Percentiles rank a stretch among this genome's conserved stretches.
These are phyloP conservation scores for Mechanitis mazaeus DNA, from an alignment of 2,888 invertebrate species.

Conservation along the genomic window DNA sequence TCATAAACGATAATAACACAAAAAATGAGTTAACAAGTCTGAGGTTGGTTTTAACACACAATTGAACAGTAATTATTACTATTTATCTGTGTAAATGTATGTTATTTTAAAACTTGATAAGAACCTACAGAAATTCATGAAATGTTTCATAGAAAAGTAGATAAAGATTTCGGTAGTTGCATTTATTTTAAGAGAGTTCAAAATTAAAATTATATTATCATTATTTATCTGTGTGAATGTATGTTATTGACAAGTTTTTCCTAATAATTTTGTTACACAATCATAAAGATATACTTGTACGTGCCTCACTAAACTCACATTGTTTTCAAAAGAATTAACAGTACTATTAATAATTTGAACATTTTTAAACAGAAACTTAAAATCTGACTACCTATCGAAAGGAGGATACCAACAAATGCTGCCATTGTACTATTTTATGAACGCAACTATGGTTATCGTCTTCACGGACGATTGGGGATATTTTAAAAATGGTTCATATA, in stretches of 20 bases:
- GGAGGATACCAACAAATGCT: conserved; percentile 37
- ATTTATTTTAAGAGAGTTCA: too few relatives aligned
- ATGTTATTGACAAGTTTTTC: too few relatives aligned
- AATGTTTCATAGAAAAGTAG: too few relatives aligned
- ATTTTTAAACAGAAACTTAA: background rate
- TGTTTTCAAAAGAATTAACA: background rate
- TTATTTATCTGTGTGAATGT: too few relatives aligned
- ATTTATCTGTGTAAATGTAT: too few relatives aligned
- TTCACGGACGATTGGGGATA: conserved; percentile 55
- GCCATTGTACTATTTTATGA: conserved; percentile 48
- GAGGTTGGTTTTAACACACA: conserved; percentile 30
- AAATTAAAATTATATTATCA: too few relatives aligned
- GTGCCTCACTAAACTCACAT: too few relatives aligned
- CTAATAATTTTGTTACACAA: too few relatives aligned
- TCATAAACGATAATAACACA: conserved; percentile 40
- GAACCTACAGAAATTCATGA: too few relatives aligned
- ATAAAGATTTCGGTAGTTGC: too few relatives aligned
- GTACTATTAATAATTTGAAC: background rate
- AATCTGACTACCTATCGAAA: conserved; percentile 34
- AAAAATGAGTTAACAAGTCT: conserved; percentile 39
- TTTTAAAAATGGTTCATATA: conserved; percentile 48
- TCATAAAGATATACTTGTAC: too few relatives aligned
- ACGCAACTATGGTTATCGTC: conserved; percentile 40
- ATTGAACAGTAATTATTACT: too few relatives aligned
- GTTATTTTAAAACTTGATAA: background rate